Conservation (phyloP, 2,113 vertebrate genomes). For the Trachemys scripta region DNA sequence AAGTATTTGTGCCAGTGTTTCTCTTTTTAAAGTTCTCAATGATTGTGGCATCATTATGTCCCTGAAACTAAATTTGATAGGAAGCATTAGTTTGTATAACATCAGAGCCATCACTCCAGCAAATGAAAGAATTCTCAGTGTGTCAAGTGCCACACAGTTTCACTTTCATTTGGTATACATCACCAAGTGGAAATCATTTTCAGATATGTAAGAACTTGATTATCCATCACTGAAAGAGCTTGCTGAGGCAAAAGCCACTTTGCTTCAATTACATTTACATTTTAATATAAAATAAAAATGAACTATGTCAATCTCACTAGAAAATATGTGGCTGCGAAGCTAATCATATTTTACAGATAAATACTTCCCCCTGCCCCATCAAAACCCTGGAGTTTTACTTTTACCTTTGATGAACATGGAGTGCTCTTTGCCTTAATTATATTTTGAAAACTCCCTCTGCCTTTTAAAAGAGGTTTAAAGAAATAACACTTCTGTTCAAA, state of each 20-base stretch:
- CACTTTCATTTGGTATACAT: neutral
- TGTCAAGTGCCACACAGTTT: neutral
- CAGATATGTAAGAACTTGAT: neutral
- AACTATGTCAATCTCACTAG: neutral
- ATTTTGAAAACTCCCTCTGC: constrained; percentile 44
- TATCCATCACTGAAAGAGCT: neutral
- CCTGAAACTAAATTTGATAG: constrained; percentile 19
- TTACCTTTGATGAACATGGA: constrained; percentile 19
- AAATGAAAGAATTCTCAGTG: neutral
- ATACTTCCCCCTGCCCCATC: neutral
- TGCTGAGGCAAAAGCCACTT: constrained; percentile 3
- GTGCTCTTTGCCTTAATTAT: constrained; percentile 10
- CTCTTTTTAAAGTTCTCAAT: constrained; percentile 25
- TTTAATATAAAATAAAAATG: constrained; percentile 20
- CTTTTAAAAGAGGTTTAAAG: constrained; percentile 42
- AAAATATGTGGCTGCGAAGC: constrained; percentile 14
- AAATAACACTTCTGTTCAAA: constrained; percentile 30
- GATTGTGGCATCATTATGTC: neutral
- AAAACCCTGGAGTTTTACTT: constrained; percentile 41
- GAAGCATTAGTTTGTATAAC: neutral
- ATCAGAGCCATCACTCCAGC: neutral
- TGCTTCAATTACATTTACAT: constrained; percentile 30
- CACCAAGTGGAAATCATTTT: constrained; percentile 22
- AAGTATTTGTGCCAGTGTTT: constrained; percentile 9
- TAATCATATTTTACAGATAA: constrained; percentile 7